Evolutionary conservation across 2,113 vertebrate species (phyloP).

Genomic region (Ailurus styani): DNA sequence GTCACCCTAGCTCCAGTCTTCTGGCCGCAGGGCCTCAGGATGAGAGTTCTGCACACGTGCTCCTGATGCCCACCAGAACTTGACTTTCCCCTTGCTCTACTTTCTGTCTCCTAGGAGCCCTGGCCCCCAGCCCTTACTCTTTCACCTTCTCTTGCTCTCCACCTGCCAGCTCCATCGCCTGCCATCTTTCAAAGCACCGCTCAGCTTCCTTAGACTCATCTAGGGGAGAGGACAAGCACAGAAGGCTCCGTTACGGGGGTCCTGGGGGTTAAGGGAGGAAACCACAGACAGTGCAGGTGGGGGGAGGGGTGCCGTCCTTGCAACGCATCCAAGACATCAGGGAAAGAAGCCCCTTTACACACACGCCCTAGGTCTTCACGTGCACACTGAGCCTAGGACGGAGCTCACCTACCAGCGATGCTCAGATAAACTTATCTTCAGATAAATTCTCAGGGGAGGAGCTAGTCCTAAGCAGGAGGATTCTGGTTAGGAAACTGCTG

Average conservation of each 20-base stretch:
- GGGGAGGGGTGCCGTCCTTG: not conserved
- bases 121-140: not conserved
- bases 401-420: not conserved
- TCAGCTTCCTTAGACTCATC: not conserved
- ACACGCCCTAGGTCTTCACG: not conserved
- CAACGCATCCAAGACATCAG: not conserved
- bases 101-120: not conserved
- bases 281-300: not conserved
- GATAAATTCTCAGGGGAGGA: not conserved
- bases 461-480: not conserved
- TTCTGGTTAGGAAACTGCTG: not conserved
- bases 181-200: not conserved
- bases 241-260: not conserved
- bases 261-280: not conserved
- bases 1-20: not conserved
- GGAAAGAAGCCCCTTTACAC: not conserved
- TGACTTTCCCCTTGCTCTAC: not conserved
- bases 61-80: not conserved
- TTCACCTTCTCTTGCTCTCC: not conserved
- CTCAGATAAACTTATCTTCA: not conserved
- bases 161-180: not conserved
- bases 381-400: not conserved
- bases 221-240: not conserved
- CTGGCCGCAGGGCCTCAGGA: not conserved
- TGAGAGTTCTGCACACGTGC: not conserved